Evolutionary conservation across 2,113 vertebrate genomes (phyloP).

Genomic region (Coturnix japonica): DNA sequence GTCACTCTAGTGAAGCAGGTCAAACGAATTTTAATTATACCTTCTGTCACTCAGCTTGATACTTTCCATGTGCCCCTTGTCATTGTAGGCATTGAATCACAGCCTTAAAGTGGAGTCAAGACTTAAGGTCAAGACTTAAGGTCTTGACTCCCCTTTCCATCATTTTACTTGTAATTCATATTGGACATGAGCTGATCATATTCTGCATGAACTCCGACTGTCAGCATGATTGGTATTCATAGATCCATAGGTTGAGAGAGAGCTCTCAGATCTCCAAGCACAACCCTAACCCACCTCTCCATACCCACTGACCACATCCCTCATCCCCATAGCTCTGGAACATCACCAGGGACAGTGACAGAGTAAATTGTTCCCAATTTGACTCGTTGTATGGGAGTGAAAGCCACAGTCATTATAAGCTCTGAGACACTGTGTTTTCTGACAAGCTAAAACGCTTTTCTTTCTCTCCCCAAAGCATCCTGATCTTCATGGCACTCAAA

Average conservation of each 20-base stretch:
- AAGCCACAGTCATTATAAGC: not conserved
- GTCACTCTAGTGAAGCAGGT: not conserved
- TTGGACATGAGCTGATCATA: not conserved
- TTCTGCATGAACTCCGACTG: not conserved
- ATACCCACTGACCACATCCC: too few species aligned
- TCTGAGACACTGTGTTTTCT: not conserved
- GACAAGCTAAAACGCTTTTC: not conserved
- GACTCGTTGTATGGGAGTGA: not conserved
- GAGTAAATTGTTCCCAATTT: too few species aligned
- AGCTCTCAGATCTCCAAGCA: too few species aligned
- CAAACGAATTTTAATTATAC: not conserved
- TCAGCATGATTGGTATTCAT: not conserved
- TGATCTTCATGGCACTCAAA: slow-evolving; percentile 98
- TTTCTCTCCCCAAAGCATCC: slow-evolving; percentile 83
- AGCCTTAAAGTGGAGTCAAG: not conserved
- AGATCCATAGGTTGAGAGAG: too few species aligned
- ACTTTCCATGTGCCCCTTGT: not conserved
- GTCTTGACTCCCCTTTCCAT: not conserved
- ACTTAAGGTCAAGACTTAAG: not conserved
- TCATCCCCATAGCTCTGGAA: too few species aligned
- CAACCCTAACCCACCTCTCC: too few species aligned
- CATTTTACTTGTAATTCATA: not conserved
- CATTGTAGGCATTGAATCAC: not conserved
- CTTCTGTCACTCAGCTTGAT: not conserved
- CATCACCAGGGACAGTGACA: too few species aligned